Conservation (phyloP, 2,113 vertebrate species). For the Neofelis nebulosa region DNA sequence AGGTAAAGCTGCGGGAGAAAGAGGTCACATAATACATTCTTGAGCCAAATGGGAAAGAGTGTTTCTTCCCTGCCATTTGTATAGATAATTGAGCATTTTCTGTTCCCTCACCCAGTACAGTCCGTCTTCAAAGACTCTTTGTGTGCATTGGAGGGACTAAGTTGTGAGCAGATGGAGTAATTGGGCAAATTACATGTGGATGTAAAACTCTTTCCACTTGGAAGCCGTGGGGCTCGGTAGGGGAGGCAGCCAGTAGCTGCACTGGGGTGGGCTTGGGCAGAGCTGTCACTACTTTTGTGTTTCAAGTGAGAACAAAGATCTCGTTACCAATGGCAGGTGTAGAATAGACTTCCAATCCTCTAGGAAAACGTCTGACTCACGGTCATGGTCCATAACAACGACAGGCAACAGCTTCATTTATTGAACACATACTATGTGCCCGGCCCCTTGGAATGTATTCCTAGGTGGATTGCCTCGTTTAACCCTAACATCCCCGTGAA, state of each 20-base stretch:
- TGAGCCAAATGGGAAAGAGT: background rate
- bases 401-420: background rate
- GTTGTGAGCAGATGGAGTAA: background rate
- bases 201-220: background rate
- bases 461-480: background rate
- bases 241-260: background rate
- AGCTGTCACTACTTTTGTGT: background rate
- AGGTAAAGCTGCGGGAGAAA: rapidly evolving
- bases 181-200: background rate
- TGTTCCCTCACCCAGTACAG: background rate
- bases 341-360: background rate
- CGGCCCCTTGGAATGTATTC: background rate
- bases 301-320: background rate
- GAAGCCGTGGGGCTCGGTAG: background rate
- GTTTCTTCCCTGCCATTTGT: background rate
- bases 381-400: rapidly evolving
- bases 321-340: background rate
- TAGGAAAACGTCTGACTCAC: background rate
- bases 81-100: conserved; percentile 36
- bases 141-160: background rate
- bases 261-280: background rate
- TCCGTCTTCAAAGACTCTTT: conserved; percentile 32
- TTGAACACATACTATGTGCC: background rate
- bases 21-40: background rate
- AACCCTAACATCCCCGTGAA: background rate